phyloP scores from a whole-genome alignment of 1,140 invertebrate genomes.

The Campoletis sonorensis region DNA sequence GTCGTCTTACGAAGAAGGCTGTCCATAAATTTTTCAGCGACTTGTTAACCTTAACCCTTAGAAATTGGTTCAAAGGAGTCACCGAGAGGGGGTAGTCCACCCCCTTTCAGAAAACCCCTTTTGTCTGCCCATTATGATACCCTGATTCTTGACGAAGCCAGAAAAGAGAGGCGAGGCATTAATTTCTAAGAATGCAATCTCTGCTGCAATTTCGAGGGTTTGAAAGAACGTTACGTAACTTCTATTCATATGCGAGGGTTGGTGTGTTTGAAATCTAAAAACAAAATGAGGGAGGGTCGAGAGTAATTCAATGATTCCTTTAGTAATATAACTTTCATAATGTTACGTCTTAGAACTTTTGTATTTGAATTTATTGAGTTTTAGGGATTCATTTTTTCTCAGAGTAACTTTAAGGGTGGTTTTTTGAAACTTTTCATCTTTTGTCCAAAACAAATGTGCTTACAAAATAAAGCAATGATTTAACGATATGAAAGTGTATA shows the following conservation, averaged over 20 bases:
- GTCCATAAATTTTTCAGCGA: conserved; percentile 70
- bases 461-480: too few relatives aligned
- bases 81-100: neutral
- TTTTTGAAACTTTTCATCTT: too few relatives aligned
- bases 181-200: conserved; percentile 68
- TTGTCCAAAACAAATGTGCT: too few relatives aligned
- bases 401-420: too few relatives aligned
- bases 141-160: conserved; percentile 47
- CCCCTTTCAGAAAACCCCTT: neutral
- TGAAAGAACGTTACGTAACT: neutral
- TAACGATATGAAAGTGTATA: neutral
- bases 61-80: conserved; percentile 55
- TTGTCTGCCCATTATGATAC: conserved; percentile 59
- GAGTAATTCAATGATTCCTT: neutral
- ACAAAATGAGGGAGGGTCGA: neutral
- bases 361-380: too few relatives aligned
- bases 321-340: too few relatives aligned
- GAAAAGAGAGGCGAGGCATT: conserved; percentile 59
- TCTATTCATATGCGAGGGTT: too few relatives aligned
- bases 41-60: conserved; percentile 66
- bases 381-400: too few relatives aligned
- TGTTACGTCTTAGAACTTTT: too few relatives aligned
- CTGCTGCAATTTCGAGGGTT: neutral
- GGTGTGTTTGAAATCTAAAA: neutral
- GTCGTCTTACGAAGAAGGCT: neutral